A percentile compares a stretch with the other conserved stretches of the same genome.
These are phyloP conservation scores for Sinhomidia bicolor DNA, from an alignment of 2,888 invertebrate species.

Conservation along the genomic window DNA sequence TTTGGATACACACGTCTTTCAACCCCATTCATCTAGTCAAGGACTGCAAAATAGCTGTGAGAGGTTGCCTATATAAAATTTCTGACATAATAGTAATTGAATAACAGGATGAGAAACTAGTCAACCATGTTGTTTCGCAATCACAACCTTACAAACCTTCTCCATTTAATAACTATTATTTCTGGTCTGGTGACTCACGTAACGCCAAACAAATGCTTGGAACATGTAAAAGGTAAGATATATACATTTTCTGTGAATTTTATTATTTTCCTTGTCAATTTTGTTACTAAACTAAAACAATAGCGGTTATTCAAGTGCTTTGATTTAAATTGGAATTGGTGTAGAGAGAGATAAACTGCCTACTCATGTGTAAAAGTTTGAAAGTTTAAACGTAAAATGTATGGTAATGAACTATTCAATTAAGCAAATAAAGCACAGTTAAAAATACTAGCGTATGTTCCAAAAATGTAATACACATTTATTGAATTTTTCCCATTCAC, in stretches of 20 bases:
- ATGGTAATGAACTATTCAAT: too few relatives aligned
- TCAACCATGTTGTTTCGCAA: constrained; percentile 72
- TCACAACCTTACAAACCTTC: constrained; percentile 67
- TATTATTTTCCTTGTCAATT: neutral
- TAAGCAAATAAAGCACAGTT: too few relatives aligned
- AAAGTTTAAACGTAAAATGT: too few relatives aligned
- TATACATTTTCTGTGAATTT: neutral
- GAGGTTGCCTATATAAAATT: neutral
- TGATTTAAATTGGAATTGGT: too few relatives aligned
- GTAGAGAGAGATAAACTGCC: too few relatives aligned
- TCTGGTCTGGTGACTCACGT: constrained; percentile 66
- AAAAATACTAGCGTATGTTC: too few relatives aligned
- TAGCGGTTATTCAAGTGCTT: too few relatives aligned
- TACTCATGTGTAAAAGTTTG: too few relatives aligned
- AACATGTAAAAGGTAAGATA: constrained; percentile 57
- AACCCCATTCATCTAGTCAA: constrained; percentile 26
- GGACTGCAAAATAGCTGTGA: neutral
- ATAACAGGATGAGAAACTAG: constrained; percentile 39
- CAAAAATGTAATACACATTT: too few relatives aligned
- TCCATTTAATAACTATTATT: constrained; percentile 69
- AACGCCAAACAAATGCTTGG: constrained; percentile 69
- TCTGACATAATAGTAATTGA: neutral
- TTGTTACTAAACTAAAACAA: too few relatives aligned
- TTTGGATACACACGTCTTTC: constrained; percentile 34
- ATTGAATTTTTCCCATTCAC: too few relatives aligned